Conservation (phyloP, 2,888 invertebrate genomes). For the Sipha maydis region DNA sequence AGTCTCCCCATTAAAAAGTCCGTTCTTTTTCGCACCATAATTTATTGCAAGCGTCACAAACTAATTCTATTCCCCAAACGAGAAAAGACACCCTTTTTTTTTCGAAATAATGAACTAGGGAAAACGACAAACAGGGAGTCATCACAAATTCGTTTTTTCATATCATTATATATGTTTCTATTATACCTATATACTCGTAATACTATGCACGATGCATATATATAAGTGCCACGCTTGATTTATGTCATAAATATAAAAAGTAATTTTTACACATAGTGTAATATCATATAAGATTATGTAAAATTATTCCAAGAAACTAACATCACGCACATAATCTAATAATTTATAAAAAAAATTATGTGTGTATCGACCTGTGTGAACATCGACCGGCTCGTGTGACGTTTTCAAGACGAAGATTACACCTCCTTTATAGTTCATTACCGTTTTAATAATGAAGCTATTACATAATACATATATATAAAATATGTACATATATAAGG, state of each 20-base stretch:
- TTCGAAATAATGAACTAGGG: conserved; percentile 17
- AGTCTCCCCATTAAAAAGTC: conserved; percentile 46
- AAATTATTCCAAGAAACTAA: background rate
- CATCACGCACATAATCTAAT: background rate
- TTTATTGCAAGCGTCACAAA: conserved; percentile 58
- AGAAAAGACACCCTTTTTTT: conserved; percentile 46
- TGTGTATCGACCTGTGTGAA: background rate
- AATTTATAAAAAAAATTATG: background rate
- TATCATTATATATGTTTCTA: conserved; percentile 2
- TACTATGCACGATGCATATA: background rate
- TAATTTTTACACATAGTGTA: background rate
- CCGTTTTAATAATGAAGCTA: conserved; percentile 46
- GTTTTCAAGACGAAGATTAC: background rate
- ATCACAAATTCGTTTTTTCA: conserved; percentile 51
- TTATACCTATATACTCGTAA: background rate
- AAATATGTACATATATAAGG: conserved; percentile 6
- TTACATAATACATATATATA: conserved; percentile 17
- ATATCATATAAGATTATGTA: background rate
- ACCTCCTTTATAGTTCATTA: conserved; percentile 37
- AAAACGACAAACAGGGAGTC: conserved; percentile 1
- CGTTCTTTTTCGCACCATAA: conserved; percentile 59
- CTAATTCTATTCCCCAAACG: conserved; percentile 52
- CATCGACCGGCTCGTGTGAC: background rate
- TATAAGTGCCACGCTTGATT: background rate
- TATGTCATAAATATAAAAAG: background rate